Percentiles rank a stretch among this genome's conserved stretches.
These are phyloP conservation scores for Eidolon helvum DNA, from an alignment of 2,113 vertebrate species.

Conservation along the genomic window DNA sequence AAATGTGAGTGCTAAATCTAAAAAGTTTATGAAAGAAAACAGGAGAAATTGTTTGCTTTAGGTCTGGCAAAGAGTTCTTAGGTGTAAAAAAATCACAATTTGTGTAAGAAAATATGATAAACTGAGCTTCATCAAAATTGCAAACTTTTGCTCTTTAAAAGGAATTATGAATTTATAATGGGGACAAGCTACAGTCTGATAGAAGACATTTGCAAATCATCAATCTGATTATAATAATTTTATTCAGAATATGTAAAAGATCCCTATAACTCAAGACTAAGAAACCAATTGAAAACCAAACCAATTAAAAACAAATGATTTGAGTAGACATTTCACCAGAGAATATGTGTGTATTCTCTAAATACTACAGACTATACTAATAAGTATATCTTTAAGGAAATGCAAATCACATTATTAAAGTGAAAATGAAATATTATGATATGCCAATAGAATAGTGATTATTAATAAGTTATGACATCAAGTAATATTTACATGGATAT, in stretches of 20 bases:
- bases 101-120: neutral
- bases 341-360: neutral
- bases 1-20: neutral
- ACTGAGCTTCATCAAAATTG: neutral
- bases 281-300: neutral
- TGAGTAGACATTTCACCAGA: neutral
- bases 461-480: neutral
- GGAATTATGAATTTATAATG: neutral
- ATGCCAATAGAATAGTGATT: neutral
- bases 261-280: neutral
- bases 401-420: neutral
- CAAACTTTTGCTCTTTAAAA: neutral
- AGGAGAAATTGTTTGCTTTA: neutral
- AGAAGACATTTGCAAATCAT: neutral
- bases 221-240: neutral
- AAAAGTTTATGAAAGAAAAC: neutral
- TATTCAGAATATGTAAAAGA: neutral
- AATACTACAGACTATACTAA: neutral
- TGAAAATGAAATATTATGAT: neutral
- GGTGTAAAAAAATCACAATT: neutral
- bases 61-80: neutral
- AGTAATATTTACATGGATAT: neutral
- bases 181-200: neutral
- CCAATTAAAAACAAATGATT: neutral
- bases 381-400: neutral